Base-by-base conservation (phyloP, 2,797 vertebrate species). In the Menidia menidia region DNA sequence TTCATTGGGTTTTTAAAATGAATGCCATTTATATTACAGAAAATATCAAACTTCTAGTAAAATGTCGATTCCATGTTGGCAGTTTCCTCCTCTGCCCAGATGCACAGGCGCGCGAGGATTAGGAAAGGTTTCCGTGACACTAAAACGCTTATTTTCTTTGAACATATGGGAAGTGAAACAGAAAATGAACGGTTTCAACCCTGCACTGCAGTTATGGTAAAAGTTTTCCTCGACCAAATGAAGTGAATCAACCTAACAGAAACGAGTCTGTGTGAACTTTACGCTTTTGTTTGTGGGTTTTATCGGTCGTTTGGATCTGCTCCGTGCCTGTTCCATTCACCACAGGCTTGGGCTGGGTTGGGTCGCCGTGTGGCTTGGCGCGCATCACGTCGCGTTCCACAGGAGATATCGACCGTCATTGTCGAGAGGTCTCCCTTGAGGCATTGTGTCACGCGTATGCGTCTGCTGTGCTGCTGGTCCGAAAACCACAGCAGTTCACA, bases 391-490 rank as follows among this genome's bases (percentile, higher is more conserved):
- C 59, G 75, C 50, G 78, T 78, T 62, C 70, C 79, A 77, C 47
- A 14, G 53, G 56, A 75, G 50, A 60, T 53, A 62, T 76, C 62
- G 71, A 69, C 61, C n/a, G n/a, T 65, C 10, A 15, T 60, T 11
- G 64, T 84, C 30, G 64, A 58, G 76, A 83, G 80, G 43, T 71
- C 70, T 74, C 75, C 76, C 75, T 52, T 0, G 72, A 76, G 83
- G 77, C 59, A 4, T 45, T 35, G 35, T 60, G 72, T 70, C 71
- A 64, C 54, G 47, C 58, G 77, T 39, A 10, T 80, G 61, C 56
- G 44, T 25, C 25, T 25, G 44, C 64, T 16, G 18, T 60, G 43
- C 14, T 5, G 16, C 51, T 50, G 56, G 39, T 45, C 14, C 25
- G 9, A 6, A 35, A 30, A 53, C 33, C 30, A 54, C 60, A 58